Percentiles rank a stretch among this genome's conserved stretches.
phyloP scores from a whole-genome alignment of 2,797 vertebrate species.

The Paedocypris micromegethes region DNA sequence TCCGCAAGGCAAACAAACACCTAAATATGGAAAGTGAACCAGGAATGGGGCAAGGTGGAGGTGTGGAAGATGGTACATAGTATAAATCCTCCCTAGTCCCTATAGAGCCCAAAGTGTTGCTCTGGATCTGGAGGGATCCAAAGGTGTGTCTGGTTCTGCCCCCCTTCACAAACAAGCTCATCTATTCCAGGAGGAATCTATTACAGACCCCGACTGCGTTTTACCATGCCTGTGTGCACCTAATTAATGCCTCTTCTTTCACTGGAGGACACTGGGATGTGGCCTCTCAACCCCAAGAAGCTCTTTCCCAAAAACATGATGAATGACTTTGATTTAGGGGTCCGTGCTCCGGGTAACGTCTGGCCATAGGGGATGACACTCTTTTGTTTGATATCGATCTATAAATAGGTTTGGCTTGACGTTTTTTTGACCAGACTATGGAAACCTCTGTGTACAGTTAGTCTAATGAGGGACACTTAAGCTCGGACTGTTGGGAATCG shows the following conservation, averaged over 20 bases:
- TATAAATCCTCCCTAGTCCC: conserved; percentile 36
- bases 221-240: conserved; percentile 64
- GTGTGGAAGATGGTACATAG: conserved; percentile 11
- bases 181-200: conserved; percentile 71
- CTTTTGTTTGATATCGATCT: conserved; percentile 52
- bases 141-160: conserved; percentile 37
- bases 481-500: conserved; percentile 45
- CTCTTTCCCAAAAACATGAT: conserved; percentile 55
- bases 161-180: conserved; percentile 41
- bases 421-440: conserved; percentile 50
- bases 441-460: conserved; percentile 45
- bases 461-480: conserved; percentile 43
- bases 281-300: conserved; percentile 27
- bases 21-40: conserved; percentile 28
- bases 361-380: conserved; percentile 53
- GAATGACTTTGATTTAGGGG: conserved; percentile 65
- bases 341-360: conserved; percentile 46
- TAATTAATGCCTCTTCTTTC: conserved; percentile 71
- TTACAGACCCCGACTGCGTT: conserved; percentile 60
- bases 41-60: neutral
- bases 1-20: conserved; percentile 38
- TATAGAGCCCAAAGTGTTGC: conserved; percentile 29
- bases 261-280: conserved; percentile 63
- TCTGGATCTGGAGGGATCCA: conserved; percentile 37
- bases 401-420: conserved; percentile 54